These are phyloP conservation scores for Acleris laterana DNA, from an alignment of 2,888 invertebrate genomes.

Conservation along the genomic window DNA sequence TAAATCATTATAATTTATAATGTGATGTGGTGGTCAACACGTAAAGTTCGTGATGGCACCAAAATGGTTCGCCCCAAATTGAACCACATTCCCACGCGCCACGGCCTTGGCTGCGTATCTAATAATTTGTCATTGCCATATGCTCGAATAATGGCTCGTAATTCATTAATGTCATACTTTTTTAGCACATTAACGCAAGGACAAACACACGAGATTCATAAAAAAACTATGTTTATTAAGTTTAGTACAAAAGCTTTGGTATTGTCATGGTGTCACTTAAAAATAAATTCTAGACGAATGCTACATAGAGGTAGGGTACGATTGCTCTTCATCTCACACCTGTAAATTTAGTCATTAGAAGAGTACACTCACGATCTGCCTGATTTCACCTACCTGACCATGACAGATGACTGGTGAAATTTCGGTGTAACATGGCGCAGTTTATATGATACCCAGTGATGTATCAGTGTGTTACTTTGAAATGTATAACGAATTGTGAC, in stretches of 20 bases:
- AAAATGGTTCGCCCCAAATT: no score
- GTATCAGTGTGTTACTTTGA: no score
- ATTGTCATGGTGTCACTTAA: constrained; percentile 4
- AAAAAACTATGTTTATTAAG: constrained; percentile 25
- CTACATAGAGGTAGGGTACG: constrained; percentile 9
- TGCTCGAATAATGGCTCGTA: not conserved
- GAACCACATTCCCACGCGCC: constrained; percentile 7
- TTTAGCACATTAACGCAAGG: constrained; percentile 2
- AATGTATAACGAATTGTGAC: no score
- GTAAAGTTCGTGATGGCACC: no score
- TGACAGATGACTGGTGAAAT: no score
- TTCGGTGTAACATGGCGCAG: no score
- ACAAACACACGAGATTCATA: constrained; percentile 16
- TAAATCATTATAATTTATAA: no score
- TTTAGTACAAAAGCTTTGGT: constrained; percentile 15
- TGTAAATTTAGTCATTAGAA: no score
- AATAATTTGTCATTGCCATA: constrained; percentile 8
- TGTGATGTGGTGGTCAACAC: no score
- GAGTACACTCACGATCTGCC: no score
- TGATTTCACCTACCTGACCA: no score
- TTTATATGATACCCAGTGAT: no score
- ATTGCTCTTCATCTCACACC: not conserved
- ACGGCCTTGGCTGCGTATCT: constrained; percentile 5
- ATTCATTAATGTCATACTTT: not conserved
- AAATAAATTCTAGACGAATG: constrained; percentile 19